Percentiles rank a stretch among this genome's conserved stretches.
phyloP scores from a whole-genome alignment of 2,113 vertebrate genomes.

The Emberiza fucata region DNA sequence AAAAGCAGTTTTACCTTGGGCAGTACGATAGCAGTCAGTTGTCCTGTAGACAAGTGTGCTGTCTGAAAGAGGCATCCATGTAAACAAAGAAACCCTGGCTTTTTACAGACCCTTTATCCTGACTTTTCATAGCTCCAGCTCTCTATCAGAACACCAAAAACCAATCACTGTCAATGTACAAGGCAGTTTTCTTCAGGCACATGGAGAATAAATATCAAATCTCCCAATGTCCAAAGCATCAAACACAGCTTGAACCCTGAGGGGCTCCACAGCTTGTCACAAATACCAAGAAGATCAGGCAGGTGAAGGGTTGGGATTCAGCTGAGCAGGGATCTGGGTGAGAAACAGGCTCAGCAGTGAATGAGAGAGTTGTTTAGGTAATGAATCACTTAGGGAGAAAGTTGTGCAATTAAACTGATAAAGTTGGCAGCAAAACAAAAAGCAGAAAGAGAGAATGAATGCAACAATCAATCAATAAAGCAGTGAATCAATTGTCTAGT shows the following conservation, averaged over 20 bases:
- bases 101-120: not conserved
- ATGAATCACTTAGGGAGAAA: conserved; percentile 38
- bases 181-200: not conserved
- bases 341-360: not conserved
- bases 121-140: not conserved
- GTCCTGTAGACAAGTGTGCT: not conserved
- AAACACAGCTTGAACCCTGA: not conserved
- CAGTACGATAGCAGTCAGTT: not conserved
- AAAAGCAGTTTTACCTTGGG: not conserved
- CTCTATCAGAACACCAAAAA: not conserved
- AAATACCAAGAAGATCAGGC: not conserved
- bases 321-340: not conserved
- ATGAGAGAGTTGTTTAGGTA: conserved; percentile 13
- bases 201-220: not conserved
- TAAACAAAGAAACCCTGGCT: not conserved
- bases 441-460: not conserved
- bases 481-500: conserved; percentile 43
- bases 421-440: conserved; percentile 50
- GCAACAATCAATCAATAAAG: conserved; percentile 43
- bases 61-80: not conserved
- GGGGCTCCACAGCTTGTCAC: not conserved
- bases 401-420: conserved; percentile 54
- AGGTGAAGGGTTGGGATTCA: conserved; percentile 27
- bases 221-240: not conserved
- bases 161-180: fast-evolving